Base-by-base conservation (phyloP, 2,888 invertebrate species). In the Augochlorella aurata region DNA sequence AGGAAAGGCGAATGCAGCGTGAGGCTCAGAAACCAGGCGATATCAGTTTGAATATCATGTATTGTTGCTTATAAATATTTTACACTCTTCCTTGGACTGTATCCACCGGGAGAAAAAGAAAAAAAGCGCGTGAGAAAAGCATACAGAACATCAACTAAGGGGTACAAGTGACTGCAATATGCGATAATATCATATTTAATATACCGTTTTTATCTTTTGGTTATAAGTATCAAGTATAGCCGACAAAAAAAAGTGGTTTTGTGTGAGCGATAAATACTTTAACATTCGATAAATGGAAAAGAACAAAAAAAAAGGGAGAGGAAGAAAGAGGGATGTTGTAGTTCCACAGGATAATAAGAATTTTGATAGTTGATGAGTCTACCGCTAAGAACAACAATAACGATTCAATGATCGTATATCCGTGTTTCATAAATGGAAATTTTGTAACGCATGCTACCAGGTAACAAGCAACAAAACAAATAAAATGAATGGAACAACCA, bases 331-430 rank as follows among this genome's bases (percentile, higher is more conserved):
- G 63, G 9, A 72, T 77, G 65, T 87, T 77, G 65, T 87, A 82
- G 77, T 66, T 75, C 49, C 74, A 81, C 38, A 77, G 63, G 52
- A 79, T 84, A 76, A 81, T 81, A 69, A 65, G 75, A 84, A 82
- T 84, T 89, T 87, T 85, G 81, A 89, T 87, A 86, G 85, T 54
- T 71, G 52, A 81, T 83, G 80, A 85, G 68, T 52, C 63, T 85
- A 83, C 74, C 65, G 50, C 81, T 82, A 63, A 38, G 83, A 82
- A 88, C 47, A 68, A 74, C 58, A 77, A 76, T 85, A 86, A 79
- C 45, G 79, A 82, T 61, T 85, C 44, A 85, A 85, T 74, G 70
- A 82, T 70, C 72, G 63, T 82, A 68, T 70, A 74, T 68, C 52
- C 82, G 81, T 84, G 44, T 87, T 83, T 80, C 79, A 29, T 83